A percentile compares a stretch with the other conserved stretches of the same genome.
These are phyloP conservation scores for Pheosia gnoma DNA, from an alignment of 2,888 invertebrate species.

Conservation along the genomic window DNA sequence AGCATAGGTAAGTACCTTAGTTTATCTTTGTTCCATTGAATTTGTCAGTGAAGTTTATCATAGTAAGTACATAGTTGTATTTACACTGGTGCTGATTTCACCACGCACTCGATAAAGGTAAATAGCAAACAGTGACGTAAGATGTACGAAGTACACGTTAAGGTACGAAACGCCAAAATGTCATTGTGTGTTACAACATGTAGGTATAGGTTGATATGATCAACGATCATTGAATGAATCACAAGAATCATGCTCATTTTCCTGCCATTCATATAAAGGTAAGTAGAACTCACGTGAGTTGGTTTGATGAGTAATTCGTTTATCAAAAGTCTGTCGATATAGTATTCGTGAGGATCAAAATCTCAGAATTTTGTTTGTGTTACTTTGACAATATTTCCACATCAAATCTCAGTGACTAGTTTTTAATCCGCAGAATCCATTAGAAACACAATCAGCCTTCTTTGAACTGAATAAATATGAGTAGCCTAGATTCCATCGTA, in stretches of 20 bases:
- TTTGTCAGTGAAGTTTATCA: too few species aligned
- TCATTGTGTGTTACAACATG: constrained; percentile 35
- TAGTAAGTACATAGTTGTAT: too few species aligned
- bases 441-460: background rate
- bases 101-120: too few species aligned
- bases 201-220: constrained; percentile 6
- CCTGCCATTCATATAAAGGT: background rate
- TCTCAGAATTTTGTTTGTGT: too few species aligned
- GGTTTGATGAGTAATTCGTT: too few species aligned
- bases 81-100: too few species aligned
- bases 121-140: constrained; percentile 24
- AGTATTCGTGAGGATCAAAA: too few species aligned
- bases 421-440: background rate
- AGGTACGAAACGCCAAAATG: constrained; percentile 23
- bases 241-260: constrained; percentile 9
- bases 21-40: too few species aligned
- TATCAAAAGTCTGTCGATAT: too few species aligned
- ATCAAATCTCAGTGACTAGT: too few species aligned
- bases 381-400: background rate
- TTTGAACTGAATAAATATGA: background rate
- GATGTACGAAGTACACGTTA: constrained; percentile 9
- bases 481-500: background rate
- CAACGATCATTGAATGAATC: background rate
- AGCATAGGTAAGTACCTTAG: background rate
- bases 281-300: too few species aligned